These are phyloP conservation scores for Hippocampus zosterae DNA, from an alignment of 2,113 vertebrate genomes.

Conservation along the genomic window DNA sequence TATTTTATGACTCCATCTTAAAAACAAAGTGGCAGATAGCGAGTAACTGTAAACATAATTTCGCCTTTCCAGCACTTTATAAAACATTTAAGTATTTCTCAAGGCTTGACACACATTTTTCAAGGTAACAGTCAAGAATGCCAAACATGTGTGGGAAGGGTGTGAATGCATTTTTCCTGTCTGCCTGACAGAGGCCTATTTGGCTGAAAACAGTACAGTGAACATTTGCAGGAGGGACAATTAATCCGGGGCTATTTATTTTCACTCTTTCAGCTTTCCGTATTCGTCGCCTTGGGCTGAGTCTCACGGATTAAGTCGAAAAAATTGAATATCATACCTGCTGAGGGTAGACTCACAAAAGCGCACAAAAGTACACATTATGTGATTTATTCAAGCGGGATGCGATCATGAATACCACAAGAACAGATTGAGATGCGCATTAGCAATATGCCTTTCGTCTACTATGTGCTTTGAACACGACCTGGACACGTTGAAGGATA, in stretches of 20 bases:
- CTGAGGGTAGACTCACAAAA: conserved; percentile 32
- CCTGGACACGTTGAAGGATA: conserved; percentile 21
- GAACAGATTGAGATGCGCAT: conserved; percentile 28
- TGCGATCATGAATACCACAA: conserved; percentile 33
- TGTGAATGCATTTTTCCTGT: conserved; percentile 13
- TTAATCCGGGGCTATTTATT: conserved; percentile 26
- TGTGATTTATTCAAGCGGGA: conserved; percentile 38
- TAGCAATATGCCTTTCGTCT: conserved; percentile 9
- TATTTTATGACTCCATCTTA: too few species aligned
- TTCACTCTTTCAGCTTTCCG: conserved; percentile 10
- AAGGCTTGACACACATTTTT: background rate
- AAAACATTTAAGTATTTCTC: background rate
- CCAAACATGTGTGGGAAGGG: background rate
- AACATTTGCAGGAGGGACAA: conserved; percentile 23
- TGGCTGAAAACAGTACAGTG: conserved; percentile 19
- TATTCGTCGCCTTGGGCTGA: conserved; percentile 16
- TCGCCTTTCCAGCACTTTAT: background rate
- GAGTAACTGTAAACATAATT: background rate
- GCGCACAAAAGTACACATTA: conserved; percentile 31
- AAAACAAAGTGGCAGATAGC: too few species aligned
- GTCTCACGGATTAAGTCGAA: conserved; percentile 48
- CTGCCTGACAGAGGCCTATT: conserved; percentile 12
- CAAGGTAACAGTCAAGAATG: background rate
- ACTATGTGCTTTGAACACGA: conserved; percentile 33
- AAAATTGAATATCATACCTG: conserved; percentile 42